Conservation (phyloP, 2,113 vertebrate genomes). For the Macquaria australasica region DNA sequence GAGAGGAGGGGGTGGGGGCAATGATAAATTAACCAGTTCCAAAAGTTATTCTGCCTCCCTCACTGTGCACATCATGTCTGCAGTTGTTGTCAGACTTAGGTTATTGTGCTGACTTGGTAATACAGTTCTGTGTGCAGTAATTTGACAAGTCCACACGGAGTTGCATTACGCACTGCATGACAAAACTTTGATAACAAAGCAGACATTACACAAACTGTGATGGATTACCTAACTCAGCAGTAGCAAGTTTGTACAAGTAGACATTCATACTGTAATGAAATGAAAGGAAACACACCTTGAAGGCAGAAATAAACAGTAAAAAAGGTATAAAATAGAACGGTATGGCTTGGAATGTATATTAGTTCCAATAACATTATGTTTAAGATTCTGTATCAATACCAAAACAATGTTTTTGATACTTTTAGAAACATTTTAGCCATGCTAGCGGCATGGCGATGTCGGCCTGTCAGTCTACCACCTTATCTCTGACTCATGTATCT, state of each 20-base stretch:
- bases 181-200: slow-evolving; percentile 4
- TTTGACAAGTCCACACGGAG: background rate
- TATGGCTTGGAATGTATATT: background rate
- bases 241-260: slow-evolving; percentile 6
- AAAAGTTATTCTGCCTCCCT: slow-evolving; percentile 30
- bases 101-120: slow-evolving; percentile 15
- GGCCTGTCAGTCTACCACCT: too few species aligned
- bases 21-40: slow-evolving; percentile 29
- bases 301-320: background rate
- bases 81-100: background rate
- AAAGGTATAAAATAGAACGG: background rate
- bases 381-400: background rate
- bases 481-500: too few species aligned
- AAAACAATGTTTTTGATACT: background rate
- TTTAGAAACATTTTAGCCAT: background rate
- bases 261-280: background rate
- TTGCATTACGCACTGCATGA: slow-evolving; percentile 11
- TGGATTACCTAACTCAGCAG: slow-evolving; percentile 1
- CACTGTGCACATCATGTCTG: slow-evolving; percentile 5
- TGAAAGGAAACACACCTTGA: background rate
- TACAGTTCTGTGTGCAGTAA: background rate
- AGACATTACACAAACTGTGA: slow-evolving; percentile 19
- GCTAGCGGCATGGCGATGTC: too few species aligned
- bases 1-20: background rate
- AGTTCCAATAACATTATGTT: background rate